Evolutionary conservation across 2,888 invertebrate genomes (phyloP), one percentile per base, ranked within the genome.

Genomic region (Cryptophagus acutangulus): DNA sequence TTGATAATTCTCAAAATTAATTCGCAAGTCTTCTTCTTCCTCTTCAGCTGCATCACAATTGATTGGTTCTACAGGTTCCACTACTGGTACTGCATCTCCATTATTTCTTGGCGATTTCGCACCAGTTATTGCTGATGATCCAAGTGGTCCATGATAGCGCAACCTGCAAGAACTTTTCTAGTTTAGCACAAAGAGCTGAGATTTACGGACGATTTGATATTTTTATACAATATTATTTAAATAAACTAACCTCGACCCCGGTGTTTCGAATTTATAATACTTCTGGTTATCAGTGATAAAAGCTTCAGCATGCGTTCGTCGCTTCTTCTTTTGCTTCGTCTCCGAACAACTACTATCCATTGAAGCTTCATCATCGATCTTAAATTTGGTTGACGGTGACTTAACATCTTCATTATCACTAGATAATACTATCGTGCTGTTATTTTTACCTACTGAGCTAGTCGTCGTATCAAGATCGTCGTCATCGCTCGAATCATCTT

Each of bases 1-100:
- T 61, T 79, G 77, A 52, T 82, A 70, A 55, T 77, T 77, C 45
- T 81, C 77, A 31, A 83, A 74, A 29, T 72, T 70, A 37, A 72
- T 24, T 39, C 45, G n/a, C 48, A 34, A 47, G 63, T 33, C 37
- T 12, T 43, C 48, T 34, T 46, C 48, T 9, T 39, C 43, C 3
- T 12, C 28, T 46, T 48, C 18, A 38, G 59, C 10, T 46, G n/a
- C n/a, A n/a, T n/a, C n/a, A n/a, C n/a, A n/a, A n/a, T n/a, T n/a
- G n/a, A n/a, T n/a, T n/a, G n/a, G n/a, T n/a, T n/a, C n/a, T 29
- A 29, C 15, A 29, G 15, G 25, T 13, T 31, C 15, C 12, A 15
- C n/a, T n/a, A 25, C 12, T 15, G 31, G 10, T 35, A 38, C 57
- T 40, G 59, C 57, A 25, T 20, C 8, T 15, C 33, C 28, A 13